Evolutionary conservation across 2,888 invertebrate species (phyloP).

Genomic region (Yponomeuta plumbellus): DNA sequence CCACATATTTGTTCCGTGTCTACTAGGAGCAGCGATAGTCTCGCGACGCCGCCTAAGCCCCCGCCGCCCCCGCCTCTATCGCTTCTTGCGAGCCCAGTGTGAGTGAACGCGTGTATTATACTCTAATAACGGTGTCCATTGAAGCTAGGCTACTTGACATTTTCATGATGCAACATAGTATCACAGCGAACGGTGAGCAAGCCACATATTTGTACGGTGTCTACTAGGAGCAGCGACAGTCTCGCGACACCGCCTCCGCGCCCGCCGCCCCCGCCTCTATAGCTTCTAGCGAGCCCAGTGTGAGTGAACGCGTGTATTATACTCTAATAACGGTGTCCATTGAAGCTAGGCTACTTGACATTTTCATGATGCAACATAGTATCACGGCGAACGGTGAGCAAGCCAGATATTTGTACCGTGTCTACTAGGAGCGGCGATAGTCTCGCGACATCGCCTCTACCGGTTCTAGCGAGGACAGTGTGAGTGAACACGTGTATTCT

Average conservation of each 20-base stretch:
- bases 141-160: no score
- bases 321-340: no score
- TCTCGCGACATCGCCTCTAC: slow-evolving; percentile 68
- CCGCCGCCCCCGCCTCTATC: slow-evolving; percentile 73
- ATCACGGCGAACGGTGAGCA: slow-evolving; percentile 84
- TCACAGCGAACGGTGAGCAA: slow-evolving; percentile 84
- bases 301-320: no score
- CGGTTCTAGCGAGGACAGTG: slow-evolving; percentile 41
- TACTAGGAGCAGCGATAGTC: slow-evolving; percentile 91
- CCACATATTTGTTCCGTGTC: slow-evolving; percentile 93
- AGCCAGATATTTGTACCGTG: slow-evolving; percentile 93
- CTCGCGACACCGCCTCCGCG: slow-evolving; percentile 61
- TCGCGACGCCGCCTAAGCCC: slow-evolving; percentile 62
- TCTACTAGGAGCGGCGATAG: slow-evolving; percentile 92
- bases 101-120: slow-evolving; percentile 21
- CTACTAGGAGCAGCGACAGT: slow-evolving; percentile 91
- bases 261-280: slow-evolving; percentile 75
- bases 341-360: no score
- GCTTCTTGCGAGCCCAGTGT: slow-evolving; percentile 44
- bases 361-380: slow-evolving; percentile 37
- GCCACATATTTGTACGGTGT: slow-evolving; percentile 94
- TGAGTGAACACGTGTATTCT: slow-evolving; percentile 26
- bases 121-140: no score
- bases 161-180: no score
- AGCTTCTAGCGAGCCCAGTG: slow-evolving; percentile 41